Conservation (phyloP, 2,113 vertebrate genomes). For the Zosterops pallidus region DNA sequence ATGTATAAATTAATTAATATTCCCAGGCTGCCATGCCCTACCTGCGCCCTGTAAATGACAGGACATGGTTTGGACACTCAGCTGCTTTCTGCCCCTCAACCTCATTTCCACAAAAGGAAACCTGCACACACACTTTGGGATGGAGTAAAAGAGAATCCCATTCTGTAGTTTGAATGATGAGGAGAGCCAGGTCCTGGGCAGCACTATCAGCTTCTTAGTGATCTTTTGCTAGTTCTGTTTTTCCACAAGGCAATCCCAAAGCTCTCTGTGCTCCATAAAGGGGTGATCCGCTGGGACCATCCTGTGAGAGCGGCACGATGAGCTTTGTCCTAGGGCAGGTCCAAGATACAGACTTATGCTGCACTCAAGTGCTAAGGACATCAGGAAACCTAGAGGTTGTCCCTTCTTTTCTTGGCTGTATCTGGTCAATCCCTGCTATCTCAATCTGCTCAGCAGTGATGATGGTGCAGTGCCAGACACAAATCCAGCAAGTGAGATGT, state of each 20-base stretch:
- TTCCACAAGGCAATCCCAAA: background rate
- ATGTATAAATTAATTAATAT: background rate
- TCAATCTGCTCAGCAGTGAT: background rate
- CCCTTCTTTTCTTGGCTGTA: background rate
- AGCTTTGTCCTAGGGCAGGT: background rate
- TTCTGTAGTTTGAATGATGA: background rate
- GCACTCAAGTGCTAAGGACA: rapidly evolving
- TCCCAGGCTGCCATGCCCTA: background rate
- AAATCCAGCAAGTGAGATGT: background rate
- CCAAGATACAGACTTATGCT: background rate
- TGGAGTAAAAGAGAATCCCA: background rate
- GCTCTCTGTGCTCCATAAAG: background rate
- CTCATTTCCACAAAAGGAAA: background rate
- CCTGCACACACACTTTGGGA: rapidly evolving
- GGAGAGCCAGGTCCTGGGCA: background rate
- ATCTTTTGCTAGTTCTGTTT: background rate
- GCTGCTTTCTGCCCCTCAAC: background rate
- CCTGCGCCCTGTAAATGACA: background rate
- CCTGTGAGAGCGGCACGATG: rapidly evolving
- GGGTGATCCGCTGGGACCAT: background rate
- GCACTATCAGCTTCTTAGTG: background rate
- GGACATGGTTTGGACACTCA: background rate
- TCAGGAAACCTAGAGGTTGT: background rate
- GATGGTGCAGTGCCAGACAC: background rate
- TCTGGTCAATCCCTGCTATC: background rate